Conservation (phyloP, 1,140 invertebrate genomes). For the Aphelinus certus region DNA sequence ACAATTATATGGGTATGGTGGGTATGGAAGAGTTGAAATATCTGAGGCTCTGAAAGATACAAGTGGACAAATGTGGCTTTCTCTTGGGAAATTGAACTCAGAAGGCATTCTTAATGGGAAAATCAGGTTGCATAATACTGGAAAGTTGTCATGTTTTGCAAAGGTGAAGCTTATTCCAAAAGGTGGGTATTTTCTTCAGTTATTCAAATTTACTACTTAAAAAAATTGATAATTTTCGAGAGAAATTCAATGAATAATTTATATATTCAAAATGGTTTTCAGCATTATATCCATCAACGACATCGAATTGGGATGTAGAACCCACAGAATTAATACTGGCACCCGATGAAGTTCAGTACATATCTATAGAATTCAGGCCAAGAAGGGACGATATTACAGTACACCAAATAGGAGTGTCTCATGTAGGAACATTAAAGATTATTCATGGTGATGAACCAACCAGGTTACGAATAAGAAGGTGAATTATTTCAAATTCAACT, state of each 20-base stretch:
- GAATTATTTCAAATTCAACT: conserved; percentile 2
- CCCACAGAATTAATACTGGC: conserved; percentile 57
- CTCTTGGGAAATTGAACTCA: conserved; percentile 62
- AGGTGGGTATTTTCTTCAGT: conserved; percentile 46
- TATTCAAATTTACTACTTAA: conserved; percentile 2
- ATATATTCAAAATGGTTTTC: conserved; percentile 19
- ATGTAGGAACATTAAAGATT: conserved; percentile 59
- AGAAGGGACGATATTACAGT: conserved; percentile 57
- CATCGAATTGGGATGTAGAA: conserved; percentile 58
- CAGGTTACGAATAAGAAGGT: conserved; percentile 61
- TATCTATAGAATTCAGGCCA: conserved; percentile 58
- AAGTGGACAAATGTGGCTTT: conserved; percentile 64
- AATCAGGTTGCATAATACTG: conserved; percentile 63
- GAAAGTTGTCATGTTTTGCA: conserved; percentile 62
- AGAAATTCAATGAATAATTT: conserved; percentile 14
- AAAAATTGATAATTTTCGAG: conserved; percentile 16
- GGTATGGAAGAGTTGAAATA: conserved; percentile 61
- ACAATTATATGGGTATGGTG: conserved; percentile 65
- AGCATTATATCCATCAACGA: conserved; percentile 57
- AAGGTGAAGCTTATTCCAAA: conserved; percentile 63
- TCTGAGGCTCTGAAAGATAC: conserved; percentile 63
- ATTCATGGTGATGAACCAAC: conserved; percentile 62
- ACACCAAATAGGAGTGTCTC: conserved; percentile 51
- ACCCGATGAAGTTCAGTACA: conserved; percentile 53
- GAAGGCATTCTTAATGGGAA: conserved; percentile 55